Base-by-base conservation (phyloP, 2,113 vertebrate genomes). In the Siphamia tubifer region DNA sequence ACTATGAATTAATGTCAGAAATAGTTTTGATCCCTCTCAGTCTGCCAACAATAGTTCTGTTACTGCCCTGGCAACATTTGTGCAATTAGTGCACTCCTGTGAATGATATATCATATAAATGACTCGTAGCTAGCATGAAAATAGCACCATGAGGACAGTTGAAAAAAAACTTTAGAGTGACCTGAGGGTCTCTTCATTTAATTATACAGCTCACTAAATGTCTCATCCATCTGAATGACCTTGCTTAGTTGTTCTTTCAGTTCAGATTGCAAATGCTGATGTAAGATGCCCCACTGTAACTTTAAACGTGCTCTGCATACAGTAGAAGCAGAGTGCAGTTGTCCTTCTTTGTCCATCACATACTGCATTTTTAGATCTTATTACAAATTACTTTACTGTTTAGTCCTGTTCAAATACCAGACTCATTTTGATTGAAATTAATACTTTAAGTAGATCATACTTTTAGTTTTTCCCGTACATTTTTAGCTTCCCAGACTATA, bases 161-260 rank as follows among this genome's bases (percentile, higher is more conserved):
- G 35, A 39, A 66, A 64, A 55, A 72, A 71, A 34, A 55, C 32
- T 15, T 65, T 70, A 71, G 12, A 4, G 40, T 76, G 66, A 81
- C 74, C 74, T 47, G 45, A 63, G 78, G 83, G 80, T 83, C 56
- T 66, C 61, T 79, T 58, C 52, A 76, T 87, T 83, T 81, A 83
- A 83, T 86, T 83, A 83, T 63, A 68, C 55, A 68, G 79, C 83
- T 58, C 30, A 13, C 64, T 82, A 85, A 87, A 87, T 85, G 77
- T 83, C 67, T 68, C 83, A 80, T 89, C 74, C 64, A 71, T 82
- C 79, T 56, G 25, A 79, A 42, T 74, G 85, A 86, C 87, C 87
- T 87, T 84, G 71, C 38, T 60, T 16, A 6, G 56, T 56, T 48
- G 65, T 39, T 83, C 63, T 63, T 58, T 42, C 66, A 65, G 67